Conservation (phyloP, 2,113 vertebrate genomes). For the Alligator sinensis region DNA sequence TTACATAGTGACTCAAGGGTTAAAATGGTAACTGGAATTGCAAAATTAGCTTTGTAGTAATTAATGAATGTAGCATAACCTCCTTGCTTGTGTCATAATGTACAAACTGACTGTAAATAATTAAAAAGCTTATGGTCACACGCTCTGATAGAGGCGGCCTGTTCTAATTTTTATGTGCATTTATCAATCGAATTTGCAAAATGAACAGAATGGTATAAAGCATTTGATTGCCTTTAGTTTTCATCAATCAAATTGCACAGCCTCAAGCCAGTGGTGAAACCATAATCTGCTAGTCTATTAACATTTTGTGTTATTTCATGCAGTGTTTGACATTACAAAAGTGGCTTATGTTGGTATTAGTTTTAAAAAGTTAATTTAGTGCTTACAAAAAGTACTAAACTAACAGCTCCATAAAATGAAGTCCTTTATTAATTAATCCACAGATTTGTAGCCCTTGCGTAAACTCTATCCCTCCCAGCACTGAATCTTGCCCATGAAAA, state of each 20-base stretch:
- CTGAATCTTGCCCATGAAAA: background rate
- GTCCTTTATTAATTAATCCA: background rate
- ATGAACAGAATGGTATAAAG: background rate
- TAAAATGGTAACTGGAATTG: background rate
- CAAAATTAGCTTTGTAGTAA: slow-evolving; percentile 6
- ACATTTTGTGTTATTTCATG: background rate
- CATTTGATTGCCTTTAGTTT: background rate
- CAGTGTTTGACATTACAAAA: background rate
- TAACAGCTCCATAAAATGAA: background rate
- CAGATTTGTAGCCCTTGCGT: background rate
- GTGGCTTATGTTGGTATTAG: background rate
- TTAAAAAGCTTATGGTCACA: background rate
- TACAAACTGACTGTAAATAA: background rate
- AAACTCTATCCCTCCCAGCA: background rate
- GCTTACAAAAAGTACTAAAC: accelerated
- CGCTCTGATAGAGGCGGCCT: background rate
- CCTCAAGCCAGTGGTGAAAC: background rate
- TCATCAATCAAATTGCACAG: background rate
- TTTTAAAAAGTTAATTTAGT: background rate
- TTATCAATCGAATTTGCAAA: background rate
- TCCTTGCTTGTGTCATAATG: background rate
- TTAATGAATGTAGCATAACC: slow-evolving; percentile 5
- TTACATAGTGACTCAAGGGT: background rate
- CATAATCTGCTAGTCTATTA: background rate
- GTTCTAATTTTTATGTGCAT: background rate